Percentiles rank a stretch among this genome's conserved stretches.
Evolutionary conservation across 2,888 invertebrate species (phyloP).

Genomic region (Polia nebulosa): DNA sequence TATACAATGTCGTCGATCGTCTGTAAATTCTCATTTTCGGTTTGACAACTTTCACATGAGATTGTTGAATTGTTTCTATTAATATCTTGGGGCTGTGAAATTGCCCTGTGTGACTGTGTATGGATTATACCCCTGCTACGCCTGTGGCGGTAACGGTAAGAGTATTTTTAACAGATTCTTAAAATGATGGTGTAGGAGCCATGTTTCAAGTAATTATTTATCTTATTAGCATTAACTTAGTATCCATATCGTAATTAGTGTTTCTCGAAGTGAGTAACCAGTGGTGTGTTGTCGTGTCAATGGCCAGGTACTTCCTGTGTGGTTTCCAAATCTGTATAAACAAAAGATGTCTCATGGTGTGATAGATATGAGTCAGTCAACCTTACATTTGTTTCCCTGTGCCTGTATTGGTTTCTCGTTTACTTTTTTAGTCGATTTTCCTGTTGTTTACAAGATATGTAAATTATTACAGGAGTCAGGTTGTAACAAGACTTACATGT

Average conservation of each 20-base stretch:
- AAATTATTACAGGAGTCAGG: conserved; percentile 26
- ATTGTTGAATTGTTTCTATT: conserved; percentile 85
- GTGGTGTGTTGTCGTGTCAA: conserved; percentile 57
- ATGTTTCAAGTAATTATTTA: conserved; percentile 63
- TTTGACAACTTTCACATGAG: conserved; percentile 89
- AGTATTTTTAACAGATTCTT: conserved; percentile 54
- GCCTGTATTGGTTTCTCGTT: conserved; percentile 20
- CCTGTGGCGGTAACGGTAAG: conserved; percentile 61
- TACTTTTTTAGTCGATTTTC: conserved; percentile 23
- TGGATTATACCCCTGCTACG: conserved; percentile 57
- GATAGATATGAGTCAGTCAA: conserved; percentile 51
- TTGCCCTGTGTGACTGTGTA: conserved; percentile 74
- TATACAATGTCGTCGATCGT: conserved; percentile 88
- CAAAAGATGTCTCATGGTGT: conserved; percentile 68
- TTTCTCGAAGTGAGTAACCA: conserved; percentile 39
- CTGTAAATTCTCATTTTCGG: conserved; percentile 83
- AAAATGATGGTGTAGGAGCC: conserved; percentile 55
- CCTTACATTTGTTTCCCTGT: conserved; percentile 29
- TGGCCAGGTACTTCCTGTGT: conserved; percentile 61
- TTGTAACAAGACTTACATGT: conserved; percentile 15
- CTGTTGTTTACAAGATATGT: conserved; percentile 54
- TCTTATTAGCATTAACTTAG: conserved; percentile 67
- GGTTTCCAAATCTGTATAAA: conserved; percentile 70
- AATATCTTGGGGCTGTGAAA: conserved; percentile 80
- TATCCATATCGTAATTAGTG: conserved; percentile 55